A percentile compares a stretch with the other conserved stretches of the same genome.
Evolutionary conservation across 2,797 vertebrate genomes (phyloP).

Genomic region (Propithecus deckenii): DNA sequence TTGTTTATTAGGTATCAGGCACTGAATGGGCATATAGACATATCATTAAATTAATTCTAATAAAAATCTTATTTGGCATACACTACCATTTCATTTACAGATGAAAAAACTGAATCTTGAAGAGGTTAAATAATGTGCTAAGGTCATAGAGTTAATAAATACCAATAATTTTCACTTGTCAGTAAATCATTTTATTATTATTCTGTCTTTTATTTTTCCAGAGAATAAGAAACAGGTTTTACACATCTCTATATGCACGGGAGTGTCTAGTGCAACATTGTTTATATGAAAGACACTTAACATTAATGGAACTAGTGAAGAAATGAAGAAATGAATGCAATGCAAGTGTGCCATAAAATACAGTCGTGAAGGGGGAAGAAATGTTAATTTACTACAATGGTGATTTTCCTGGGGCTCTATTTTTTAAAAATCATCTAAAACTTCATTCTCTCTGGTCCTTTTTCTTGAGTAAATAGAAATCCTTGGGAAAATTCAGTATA

Average conservation of each 20-base stretch:
- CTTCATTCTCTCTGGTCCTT: neutral
- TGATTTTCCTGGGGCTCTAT: neutral
- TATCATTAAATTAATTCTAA: constrained; percentile 14
- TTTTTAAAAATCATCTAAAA: neutral
- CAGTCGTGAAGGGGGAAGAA: neutral
- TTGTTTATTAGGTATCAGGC: neutral
- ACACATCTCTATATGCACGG: neutral
- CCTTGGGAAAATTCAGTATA: neutral
- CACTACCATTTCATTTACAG: neutral
- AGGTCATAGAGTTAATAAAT: neutral
- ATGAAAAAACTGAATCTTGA: neutral
- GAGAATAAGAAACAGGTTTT: neutral
- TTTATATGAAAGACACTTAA: neutral
- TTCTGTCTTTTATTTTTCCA: neutral
- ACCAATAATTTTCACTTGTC: neutral
- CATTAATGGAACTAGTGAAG: neutral
- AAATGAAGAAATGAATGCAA: neutral
- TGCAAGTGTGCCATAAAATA: neutral
- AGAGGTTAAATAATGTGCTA: neutral
- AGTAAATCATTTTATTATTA: neutral
- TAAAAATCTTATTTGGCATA: neutral
- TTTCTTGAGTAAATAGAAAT: constrained; percentile 11
- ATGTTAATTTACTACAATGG: neutral
- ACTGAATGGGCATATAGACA: neutral
- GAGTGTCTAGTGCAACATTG: neutral